Percentiles rank a stretch among this genome's conserved stretches.
Conservation (phyloP, 2,797 vertebrate species). For the Neosilurus hyrtlii region DNA sequence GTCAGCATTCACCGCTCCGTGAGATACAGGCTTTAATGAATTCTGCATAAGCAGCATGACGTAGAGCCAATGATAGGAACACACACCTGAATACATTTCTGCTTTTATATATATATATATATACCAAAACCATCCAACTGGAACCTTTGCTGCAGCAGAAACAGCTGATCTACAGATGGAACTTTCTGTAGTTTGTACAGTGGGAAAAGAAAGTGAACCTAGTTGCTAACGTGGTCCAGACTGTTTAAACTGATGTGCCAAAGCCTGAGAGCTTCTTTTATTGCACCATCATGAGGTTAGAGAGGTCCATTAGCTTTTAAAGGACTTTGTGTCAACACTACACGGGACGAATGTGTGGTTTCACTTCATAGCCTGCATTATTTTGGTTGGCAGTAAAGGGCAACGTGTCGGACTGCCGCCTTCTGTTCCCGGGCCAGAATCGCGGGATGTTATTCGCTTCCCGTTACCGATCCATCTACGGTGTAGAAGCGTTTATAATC, state of each 20-base stretch:
- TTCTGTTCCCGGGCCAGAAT: background rate
- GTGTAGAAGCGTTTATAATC: background rate
- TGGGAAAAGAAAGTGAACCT: background rate
- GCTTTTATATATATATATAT: too few species aligned
- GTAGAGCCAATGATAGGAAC: too few species aligned
- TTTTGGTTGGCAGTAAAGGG: conserved; percentile 52
- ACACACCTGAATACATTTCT: too few species aligned
- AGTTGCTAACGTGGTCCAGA: background rate
- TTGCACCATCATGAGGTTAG: conserved; percentile 58
- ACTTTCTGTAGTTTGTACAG: background rate
- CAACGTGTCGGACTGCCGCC: background rate
- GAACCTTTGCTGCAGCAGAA: background rate
- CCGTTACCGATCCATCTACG: background rate
- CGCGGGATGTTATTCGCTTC: background rate
- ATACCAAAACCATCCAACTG: background rate
- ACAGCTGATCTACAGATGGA: background rate
- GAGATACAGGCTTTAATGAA: too few species aligned
- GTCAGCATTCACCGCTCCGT: too few species aligned
- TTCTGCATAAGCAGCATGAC: too few species aligned
- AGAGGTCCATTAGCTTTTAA: conserved; percentile 64
- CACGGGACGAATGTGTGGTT: conserved; percentile 54
- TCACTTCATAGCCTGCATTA: conserved; percentile 57
- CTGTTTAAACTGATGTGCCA: conserved; percentile 16
- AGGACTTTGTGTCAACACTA: conserved; percentile 61
- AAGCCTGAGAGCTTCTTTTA: conserved; percentile 54